Base-by-base conservation (phyloP, 2,113 vertebrate species). In the Mirza zaza region DNA sequence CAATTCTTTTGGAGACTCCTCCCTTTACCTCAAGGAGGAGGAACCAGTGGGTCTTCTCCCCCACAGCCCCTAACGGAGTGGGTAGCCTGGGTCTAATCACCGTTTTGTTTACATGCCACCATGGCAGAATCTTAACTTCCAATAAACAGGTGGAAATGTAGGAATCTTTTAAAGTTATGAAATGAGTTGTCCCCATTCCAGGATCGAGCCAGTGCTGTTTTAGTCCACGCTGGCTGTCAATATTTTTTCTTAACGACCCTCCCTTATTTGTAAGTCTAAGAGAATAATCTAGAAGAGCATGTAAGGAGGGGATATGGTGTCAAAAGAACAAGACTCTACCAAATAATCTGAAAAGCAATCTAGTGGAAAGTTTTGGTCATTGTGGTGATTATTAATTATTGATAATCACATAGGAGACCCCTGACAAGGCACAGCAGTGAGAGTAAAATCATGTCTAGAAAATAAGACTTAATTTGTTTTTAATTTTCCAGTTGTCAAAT, bases 261-360 rank as follows among this genome's bases (percentile, higher is more conserved):
- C 23, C 36, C 27, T 75, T 42, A 20, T 39, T 45, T 29, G 4
- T 8, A 82, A 57, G 10, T 55, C 7, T 14, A 61, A 50, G 32
- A 85, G 25, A 82, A 25, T 73, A 50, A 87, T 61, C 89, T 80
- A 25, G n/a, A 59, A 92, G 17, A 91, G 12, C 63, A 50, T 61
- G 32, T 83, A 32, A 57, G 57, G n/a, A 68, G 55, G n/a, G 34
- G 61, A 45, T 48, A 25, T 84, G 13, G 14, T 32, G 36, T 48
- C 14, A 63, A 48, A 95, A 65, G 23, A 88, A 70, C 4, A 61
- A 27, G 15, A 23, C 84, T 71, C 68, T 42, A 45, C 36, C 4
- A 4, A 65, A 61, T 50, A 70, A 57, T 63, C 36, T 57, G 59
- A 63, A 71, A 86, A 63, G 67, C 14, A 39, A 36, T 63, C n/a